Base-by-base conservation (phyloP, 1,140 invertebrate species). In the Phymastichus coffea region DNA sequence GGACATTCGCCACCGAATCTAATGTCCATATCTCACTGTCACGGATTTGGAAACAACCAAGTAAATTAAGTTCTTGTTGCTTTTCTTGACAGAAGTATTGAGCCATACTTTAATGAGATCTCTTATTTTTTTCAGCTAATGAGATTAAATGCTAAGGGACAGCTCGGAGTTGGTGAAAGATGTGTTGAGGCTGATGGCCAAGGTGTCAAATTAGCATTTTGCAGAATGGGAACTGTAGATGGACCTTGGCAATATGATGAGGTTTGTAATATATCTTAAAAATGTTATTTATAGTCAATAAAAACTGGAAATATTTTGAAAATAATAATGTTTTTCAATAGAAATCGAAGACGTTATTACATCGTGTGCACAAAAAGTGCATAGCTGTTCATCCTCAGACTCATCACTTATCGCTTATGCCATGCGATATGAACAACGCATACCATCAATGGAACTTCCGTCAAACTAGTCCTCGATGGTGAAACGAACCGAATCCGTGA, bases 11-110 rank as follows among this genome's bases (percentile, higher is more conserved):
- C 93, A 22, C 93, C 93, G 0, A 88, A 88, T 55, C 85, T 90
- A 49, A 89, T 95, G 80, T 92, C 92, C 57, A 84, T 88, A 37
- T 85, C 85, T 20, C 84, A 88, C 46, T 99, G 97, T 73, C 96
- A 99, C 82, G 94, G 95, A 25, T 88, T 87, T 75, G 96, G 96
- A 64, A 97, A 94, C 72, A 98, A 97, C 83, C 97, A 91, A 81
- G 85, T 89, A 80, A 67, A 41, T 61, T 75, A 66, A 41, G 57
- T 48, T 19, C 23, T 47, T 25, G 14, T 1, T 28, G 19, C 10
- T 10, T n/a, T 47, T 17, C 37, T 48, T 56, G 4, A 30, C 17
- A 2, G 4, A 30, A n/a, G n/a, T n/a, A n/a, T n/a, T n/a, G n/a
- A n/a, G n/a, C n/a, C n/a, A 17, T n/a, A 37, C 17, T n/a, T 49